Evolutionary conservation across 1,140 invertebrate genomes (phyloP).

Genomic region (Probaryconus sp.): DNA sequence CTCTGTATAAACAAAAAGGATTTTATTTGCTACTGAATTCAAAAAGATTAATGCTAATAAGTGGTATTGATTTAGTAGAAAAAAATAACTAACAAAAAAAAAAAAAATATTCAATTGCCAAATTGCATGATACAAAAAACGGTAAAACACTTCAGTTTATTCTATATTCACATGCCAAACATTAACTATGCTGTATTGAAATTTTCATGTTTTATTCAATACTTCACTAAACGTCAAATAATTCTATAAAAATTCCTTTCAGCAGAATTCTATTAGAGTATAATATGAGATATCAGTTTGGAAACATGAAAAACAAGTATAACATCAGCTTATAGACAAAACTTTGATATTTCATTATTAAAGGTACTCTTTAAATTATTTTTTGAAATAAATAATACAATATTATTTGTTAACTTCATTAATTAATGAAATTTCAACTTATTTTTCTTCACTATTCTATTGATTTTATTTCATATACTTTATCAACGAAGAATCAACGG

Average conservation of each 20-base stretch:
- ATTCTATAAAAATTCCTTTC: slow-evolving; percentile 37
- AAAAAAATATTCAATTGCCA: not conserved
- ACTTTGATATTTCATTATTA: too few species aligned
- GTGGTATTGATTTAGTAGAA: too few species aligned
- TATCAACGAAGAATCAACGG: too few species aligned
- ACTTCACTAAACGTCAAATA: slow-evolving; percentile 20
- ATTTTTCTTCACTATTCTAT: too few species aligned
- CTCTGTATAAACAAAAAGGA: too few species aligned
- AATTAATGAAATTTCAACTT: too few species aligned
- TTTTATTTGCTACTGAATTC: too few species aligned
- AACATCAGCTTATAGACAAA: slow-evolving; percentile 16
- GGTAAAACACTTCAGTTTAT: slow-evolving; percentile 14
- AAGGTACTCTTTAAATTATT: not conserved
- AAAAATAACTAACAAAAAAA: not conserved
- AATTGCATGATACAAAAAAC: slow-evolving; percentile 14
- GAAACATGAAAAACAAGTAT: slow-evolving; percentile 10
- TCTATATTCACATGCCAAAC: not conserved
- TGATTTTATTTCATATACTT: too few species aligned
- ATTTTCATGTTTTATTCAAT: slow-evolving; percentile 22
- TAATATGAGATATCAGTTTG: slow-evolving; percentile 18
- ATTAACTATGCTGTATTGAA: slow-evolving; percentile 10
- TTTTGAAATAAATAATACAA: not conserved
- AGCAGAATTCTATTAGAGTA: slow-evolving; percentile 31
- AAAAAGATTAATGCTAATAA: too few species aligned
- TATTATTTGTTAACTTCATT: not conserved